phyloP scores from a whole-genome alignment of 2,797 vertebrate genomes.

The Pyrocephalus nanus region DNA sequence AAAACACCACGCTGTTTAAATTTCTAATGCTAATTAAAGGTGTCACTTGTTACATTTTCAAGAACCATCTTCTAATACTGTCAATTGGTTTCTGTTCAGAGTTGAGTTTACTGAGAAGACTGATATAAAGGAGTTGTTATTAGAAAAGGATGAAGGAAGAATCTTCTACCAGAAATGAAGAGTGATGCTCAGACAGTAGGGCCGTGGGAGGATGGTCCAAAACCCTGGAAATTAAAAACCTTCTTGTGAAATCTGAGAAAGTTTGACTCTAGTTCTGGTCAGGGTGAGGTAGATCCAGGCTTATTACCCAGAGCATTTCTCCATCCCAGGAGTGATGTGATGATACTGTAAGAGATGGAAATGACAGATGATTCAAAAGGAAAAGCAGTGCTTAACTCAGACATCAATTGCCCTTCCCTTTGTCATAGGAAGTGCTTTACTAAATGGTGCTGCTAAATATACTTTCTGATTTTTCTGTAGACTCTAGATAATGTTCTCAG shows the following conservation, averaged over 20 bases:
- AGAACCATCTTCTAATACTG: neutral
- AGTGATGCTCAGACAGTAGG: neutral
- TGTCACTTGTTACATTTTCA: neutral
- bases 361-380: neutral
- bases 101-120: neutral
- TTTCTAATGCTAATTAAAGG: neutral
- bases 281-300: no score
- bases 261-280: neutral
- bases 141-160: neutral
- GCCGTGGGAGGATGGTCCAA: neutral
- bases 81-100: neutral
- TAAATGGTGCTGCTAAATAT: conserved; percentile 41
- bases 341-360: neutral
- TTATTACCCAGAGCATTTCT: neutral
- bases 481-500: conserved; percentile 42
- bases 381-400: neutral
- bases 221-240: neutral
- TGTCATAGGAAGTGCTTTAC: conserved; percentile 1
- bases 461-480: neutral
- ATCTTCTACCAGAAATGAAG: neutral
- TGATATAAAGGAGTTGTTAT: neutral
- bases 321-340: neutral
- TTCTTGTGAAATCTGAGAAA: neutral
- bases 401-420: neutral
- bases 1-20: neutral